A percentile compares a stretch with the other conserved stretches of the same genome.
Conservation (phyloP, 2,797 vertebrate species). For the Tachyglossus aculeatus region DNA sequence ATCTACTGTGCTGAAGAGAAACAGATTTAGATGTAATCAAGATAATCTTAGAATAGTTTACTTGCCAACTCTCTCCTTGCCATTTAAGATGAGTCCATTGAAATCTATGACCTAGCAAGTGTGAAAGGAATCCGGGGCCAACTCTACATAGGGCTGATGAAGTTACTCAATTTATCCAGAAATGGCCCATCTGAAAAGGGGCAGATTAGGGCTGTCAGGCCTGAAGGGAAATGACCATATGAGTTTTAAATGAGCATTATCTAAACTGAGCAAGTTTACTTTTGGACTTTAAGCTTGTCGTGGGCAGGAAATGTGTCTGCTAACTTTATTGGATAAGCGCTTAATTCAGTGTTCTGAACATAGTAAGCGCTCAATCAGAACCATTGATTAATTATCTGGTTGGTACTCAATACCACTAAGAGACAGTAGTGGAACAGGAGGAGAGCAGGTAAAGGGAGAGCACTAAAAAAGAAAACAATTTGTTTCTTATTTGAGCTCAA, state of each 20-base stretch:
- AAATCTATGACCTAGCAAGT: background rate
- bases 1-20: background rate
- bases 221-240: slow-evolving; percentile 31
- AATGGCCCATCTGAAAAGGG: slow-evolving; percentile 17
- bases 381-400: no score
- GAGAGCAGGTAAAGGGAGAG: slow-evolving; percentile 65
- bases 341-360: no score
- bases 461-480: slow-evolving; percentile 50
- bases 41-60: background rate
- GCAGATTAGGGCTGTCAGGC: slow-evolving; percentile 10
- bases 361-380: no score
- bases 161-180: background rate
- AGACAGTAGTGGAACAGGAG: slow-evolving; percentile 60
- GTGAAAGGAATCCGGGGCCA: background rate
- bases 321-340: no score
- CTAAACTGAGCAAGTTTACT: no score
- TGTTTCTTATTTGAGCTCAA: slow-evolving; percentile 66
- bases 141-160: background rate
- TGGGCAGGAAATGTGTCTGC: no score
- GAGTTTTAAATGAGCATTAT: slow-evolving; percentile 58
- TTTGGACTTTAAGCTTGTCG: no score
- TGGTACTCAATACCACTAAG: slow-evolving; percentile 58
- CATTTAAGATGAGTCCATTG: background rate
- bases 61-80: slow-evolving; percentile 14
- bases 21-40: slow-evolving; percentile 4